phyloP scores from a whole-genome alignment of 2,888 invertebrate genomes.

The Polydrusus cervinus region DNA sequence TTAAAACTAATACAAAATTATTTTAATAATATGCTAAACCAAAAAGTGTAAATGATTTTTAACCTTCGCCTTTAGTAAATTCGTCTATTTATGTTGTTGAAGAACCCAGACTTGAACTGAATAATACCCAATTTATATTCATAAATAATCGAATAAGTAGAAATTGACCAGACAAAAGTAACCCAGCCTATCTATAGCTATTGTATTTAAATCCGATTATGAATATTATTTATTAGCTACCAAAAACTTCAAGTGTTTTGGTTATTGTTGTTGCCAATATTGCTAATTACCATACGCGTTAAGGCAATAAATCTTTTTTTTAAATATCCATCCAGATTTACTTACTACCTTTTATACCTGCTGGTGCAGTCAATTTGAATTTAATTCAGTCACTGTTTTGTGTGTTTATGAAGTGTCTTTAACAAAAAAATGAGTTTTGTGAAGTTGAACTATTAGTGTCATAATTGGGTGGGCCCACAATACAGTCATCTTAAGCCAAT shows the following conservation, averaged over 20 bases:
- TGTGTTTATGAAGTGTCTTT: too few relatives aligned
- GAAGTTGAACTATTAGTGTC: too few relatives aligned
- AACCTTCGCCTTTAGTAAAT: slow-evolving; percentile 18
- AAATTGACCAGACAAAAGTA: slow-evolving; percentile 11
- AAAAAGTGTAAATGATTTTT: slow-evolving; percentile 2
- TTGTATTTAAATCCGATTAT: slow-evolving; percentile 26
- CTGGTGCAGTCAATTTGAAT: too few relatives aligned
- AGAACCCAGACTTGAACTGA: neutral
- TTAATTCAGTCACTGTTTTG: too few relatives aligned
- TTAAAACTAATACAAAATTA: neutral
- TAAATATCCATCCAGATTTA: too few relatives aligned
- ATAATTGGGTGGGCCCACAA: too few relatives aligned
- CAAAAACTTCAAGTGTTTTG: neutral
- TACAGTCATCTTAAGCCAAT: too few relatives aligned
- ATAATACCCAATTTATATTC: slow-evolving; percentile 14
- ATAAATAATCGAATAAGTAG: slow-evolving; percentile 16
- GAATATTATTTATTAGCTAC: slow-evolving; percentile 15
- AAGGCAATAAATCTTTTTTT: neutral
- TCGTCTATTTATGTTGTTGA: neutral
- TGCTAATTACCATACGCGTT: too few relatives aligned
- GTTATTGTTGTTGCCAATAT: neutral
- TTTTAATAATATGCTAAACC: slow-evolving; percentile 5
- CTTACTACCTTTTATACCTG: too few relatives aligned
- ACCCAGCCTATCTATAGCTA: slow-evolving; percentile 7
- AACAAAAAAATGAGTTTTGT: too few relatives aligned